phyloP scores from a whole-genome alignment of 30 jellyfish, hydroid and myxozoan species.

The Aurelia sp. region DNA sequence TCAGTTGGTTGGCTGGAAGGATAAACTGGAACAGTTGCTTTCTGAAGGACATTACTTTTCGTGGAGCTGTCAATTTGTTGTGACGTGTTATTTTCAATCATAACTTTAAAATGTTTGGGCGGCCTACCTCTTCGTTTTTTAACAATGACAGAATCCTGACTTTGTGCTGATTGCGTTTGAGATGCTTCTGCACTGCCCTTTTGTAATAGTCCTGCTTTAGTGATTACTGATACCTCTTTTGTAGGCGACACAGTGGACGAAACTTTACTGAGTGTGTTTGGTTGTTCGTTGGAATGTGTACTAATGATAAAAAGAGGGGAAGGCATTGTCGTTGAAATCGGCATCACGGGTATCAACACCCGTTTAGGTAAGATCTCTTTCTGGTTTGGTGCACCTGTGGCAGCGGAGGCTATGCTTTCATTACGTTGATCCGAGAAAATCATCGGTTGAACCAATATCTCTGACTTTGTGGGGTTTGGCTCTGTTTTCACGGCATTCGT shows the following conservation, averaged over 20 bases:
- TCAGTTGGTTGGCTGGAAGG: background rate
- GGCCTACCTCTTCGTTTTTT: conserved; percentile 71
- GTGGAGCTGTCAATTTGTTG: no score
- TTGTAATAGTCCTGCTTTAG: conserved; percentile 3
- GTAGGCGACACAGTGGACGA: background rate
- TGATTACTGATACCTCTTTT: conserved; percentile 23
- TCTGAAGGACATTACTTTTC: no score
- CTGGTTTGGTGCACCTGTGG: background rate
- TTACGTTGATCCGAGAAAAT: background rate
- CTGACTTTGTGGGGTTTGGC: background rate
- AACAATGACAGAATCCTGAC: background rate
- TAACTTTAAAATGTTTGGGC: conserved; percentile 31
- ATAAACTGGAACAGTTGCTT: background rate
- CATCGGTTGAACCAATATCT: background rate
- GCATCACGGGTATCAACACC: background rate
- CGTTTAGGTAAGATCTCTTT: background rate
- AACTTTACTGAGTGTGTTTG: background rate
- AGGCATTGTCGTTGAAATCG: background rate
- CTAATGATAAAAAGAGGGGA: background rate
- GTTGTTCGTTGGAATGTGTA: background rate
- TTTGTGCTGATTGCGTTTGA: background rate
- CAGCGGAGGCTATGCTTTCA: background rate
- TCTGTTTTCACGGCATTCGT: background rate
- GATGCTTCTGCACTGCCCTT: background rate
- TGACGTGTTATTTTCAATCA: conserved; percentile 5